Percentiles rank a stretch among this genome's conserved stretches.
phyloP scores from a whole-genome alignment of 2,797 vertebrate species.

The Stomatorhinus walkeri region DNA sequence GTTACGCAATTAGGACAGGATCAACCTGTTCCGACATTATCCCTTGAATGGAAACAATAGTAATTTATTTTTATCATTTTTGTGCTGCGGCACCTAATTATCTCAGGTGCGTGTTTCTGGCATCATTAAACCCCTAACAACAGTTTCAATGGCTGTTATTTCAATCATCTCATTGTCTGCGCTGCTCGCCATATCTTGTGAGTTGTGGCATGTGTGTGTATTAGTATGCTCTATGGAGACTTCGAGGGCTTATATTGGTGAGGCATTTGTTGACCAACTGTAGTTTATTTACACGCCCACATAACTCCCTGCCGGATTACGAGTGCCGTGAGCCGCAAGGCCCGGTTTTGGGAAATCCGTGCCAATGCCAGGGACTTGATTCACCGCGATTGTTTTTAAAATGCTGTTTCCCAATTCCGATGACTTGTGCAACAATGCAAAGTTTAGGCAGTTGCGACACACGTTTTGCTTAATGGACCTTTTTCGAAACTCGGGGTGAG shows the following conservation, averaged over 20 bases:
- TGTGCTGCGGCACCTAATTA: not conserved
- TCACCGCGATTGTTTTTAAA: not conserved
- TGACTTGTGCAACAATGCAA: not conserved
- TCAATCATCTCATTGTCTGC: not conserved
- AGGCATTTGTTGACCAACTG: constrained; percentile 2
- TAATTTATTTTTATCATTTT: not conserved
- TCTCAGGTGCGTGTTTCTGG: not conserved
- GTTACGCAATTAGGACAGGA: not conserved
- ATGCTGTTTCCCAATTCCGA: not conserved
- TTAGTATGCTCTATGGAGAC: not conserved
- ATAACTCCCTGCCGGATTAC: not conserved
- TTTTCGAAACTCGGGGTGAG: not conserved
- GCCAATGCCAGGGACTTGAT: not conserved
- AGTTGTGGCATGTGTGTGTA: not conserved
- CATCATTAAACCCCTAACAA: not conserved
- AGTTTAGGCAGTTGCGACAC: not conserved
- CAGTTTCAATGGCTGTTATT: not conserved
- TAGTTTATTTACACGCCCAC: constrained; percentile 16
- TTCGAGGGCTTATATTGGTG: not conserved
- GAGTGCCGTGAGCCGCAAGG: not conserved
- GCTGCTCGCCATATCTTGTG: not conserved
- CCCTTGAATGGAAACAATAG: not conserved
- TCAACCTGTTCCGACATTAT: not conserved
- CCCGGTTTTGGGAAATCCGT: not conserved
- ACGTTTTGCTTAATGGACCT: not conserved